A percentile compares a stretch with the other conserved stretches of the same genome.
Conservation (phyloP, 2,888 invertebrate species). For the Ischnus inquisitorius region DNA sequence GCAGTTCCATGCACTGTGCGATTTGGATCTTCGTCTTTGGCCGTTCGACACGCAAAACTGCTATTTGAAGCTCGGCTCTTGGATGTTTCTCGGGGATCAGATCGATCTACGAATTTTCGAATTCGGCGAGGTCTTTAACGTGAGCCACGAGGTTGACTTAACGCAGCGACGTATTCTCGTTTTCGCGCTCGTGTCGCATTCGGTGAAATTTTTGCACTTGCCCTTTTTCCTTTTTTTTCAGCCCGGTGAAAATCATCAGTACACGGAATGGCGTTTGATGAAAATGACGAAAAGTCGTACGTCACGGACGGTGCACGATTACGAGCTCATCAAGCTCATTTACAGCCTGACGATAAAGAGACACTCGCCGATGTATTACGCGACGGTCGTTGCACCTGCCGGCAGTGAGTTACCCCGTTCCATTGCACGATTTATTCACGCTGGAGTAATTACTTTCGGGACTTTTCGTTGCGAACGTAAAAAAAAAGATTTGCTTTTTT, state of each 20-base stretch:
- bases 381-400: conserved; percentile 89
- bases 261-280: conserved; percentile 51
- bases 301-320: background rate
- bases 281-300: conserved; percentile 41
- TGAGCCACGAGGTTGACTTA: background rate
- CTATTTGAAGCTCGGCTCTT: conserved; percentile 90
- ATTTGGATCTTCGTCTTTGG: conserved; percentile 90
- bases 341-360: conserved; percentile 87
- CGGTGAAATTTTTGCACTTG: no score
- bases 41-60: conserved; percentile 91
- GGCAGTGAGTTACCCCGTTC: conserved; percentile 83
- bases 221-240: background rate
- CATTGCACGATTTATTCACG: background rate
- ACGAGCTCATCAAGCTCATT: conserved; percentile 86
- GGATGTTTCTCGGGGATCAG: conserved; percentile 89
- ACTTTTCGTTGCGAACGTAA: background rate
- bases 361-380: conserved; percentile 88
- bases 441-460: conserved; percentile 19
- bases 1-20: conserved; percentile 89
- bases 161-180: background rate
- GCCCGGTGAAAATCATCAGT: conserved; percentile 36
- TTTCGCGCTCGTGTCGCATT: background rate
- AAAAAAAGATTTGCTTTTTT: no score
- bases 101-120: conserved; percentile 85
- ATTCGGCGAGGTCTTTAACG: conserved; percentile 43